Conservation (phyloP, 2,113 vertebrate genomes). For the Megatriorchis doriae region DNA sequence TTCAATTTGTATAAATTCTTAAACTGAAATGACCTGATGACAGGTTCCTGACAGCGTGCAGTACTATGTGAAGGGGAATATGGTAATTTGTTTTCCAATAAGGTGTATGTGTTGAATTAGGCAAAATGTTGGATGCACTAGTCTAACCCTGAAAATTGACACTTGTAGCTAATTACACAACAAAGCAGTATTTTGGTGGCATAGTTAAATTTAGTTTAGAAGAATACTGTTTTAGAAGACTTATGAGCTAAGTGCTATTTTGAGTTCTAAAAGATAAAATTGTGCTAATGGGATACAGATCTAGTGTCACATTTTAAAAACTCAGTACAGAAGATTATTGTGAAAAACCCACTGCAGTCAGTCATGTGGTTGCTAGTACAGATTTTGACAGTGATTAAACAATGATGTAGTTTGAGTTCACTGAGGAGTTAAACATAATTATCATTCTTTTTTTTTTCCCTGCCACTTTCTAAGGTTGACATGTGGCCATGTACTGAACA, state of each 20-base stretch:
- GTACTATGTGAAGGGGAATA: neutral
- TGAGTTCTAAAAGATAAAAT: neutral
- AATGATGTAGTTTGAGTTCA: neutral
- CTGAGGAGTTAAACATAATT: neutral
- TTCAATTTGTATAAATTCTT: neutral
- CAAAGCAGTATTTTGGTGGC: neutral
- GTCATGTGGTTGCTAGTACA: conserved; percentile 9
- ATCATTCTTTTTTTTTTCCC: neutral
- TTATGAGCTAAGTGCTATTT: neutral
- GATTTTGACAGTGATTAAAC: conserved; percentile 6
- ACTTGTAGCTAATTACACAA: neutral
- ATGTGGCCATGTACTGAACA: neutral
- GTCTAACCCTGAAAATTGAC: neutral
- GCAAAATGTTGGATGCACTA: neutral
- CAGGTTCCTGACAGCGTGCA: neutral
- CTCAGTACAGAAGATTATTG: neutral
- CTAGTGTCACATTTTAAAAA: neutral
- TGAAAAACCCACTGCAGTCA: neutral
- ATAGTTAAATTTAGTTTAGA: neutral
- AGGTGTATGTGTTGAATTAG: neutral
- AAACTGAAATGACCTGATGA: neutral
- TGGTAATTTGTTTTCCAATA: neutral
- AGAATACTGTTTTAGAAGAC: neutral
- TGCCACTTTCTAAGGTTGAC: neutral
- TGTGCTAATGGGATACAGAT: neutral